Conservation (phyloP, 2,797 vertebrate genomes). For the Borostomias antarcticus region DNA sequence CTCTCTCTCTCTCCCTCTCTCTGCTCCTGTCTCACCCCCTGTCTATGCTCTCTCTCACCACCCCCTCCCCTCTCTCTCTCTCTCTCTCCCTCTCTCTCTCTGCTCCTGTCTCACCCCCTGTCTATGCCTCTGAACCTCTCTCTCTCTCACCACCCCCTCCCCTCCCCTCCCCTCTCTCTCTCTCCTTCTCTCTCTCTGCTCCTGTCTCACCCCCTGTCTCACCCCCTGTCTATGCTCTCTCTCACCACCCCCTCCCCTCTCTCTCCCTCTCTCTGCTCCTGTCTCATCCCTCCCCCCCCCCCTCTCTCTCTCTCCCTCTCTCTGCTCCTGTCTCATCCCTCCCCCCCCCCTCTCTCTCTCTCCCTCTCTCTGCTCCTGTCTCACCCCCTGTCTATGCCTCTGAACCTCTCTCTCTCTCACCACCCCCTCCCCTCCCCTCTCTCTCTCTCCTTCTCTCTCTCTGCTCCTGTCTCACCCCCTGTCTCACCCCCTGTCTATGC, state of each 20-base stretch:
- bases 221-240: no score
- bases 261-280: slow-evolving; percentile 44
- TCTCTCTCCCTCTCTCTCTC: slow-evolving; percentile 33
- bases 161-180: slow-evolving; percentile 5
- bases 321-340: no score
- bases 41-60: slow-evolving; percentile 18
- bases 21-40: slow-evolving; percentile 5
- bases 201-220: no score
- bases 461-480: no score
- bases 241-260: no score
- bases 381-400: no score
- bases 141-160: background rate
- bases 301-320: background rate
- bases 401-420: no score
- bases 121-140: background rate
- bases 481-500: no score
- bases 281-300: slow-evolving; percentile 33
- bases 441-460: no score
- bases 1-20: no score
- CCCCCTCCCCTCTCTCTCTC: slow-evolving; percentile 17
- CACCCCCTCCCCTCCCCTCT: no score
- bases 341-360: slow-evolving; percentile 62
- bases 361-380: no score
- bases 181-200: background rate
- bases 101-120: slow-evolving; percentile 47